Base-by-base conservation (phyloP, 2,113 vertebrate species). In the Balaeniceps rex region DNA sequence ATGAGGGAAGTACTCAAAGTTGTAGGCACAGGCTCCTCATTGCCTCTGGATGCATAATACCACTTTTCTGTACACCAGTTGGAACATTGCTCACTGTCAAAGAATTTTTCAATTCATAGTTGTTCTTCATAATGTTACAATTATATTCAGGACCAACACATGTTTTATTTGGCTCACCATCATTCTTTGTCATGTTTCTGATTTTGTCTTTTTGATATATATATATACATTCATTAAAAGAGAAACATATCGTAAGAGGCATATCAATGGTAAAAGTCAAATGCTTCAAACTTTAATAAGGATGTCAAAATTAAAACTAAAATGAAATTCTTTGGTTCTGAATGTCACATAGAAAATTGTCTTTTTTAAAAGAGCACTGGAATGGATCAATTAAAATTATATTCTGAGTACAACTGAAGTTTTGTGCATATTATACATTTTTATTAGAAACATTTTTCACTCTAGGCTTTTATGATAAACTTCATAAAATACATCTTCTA, bases 81-180 rank as follows among this genome's bases (percentile, higher is more conserved):
- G 68, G 76, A 87, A 26, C 29, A 28, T 60, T 82, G 17, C 80
- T 96, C 79, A 44, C 40, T 52, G 29, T 40, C 72, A 95, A 92
- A 90, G 82, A 94, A 87, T 70, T 86, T 88, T 92, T 83, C 75
- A 55, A 21, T 88, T 94, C 34, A 16, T 91, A 25, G 72, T 95
- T 88, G 49, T 63, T 95, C 69, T 88, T 89, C 58, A 46, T 76
- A 82, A 82, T 52, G 85, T 88, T 94, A 49, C 58, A 86, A 25
- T 88, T 94, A 60, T 61, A 60, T 83, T 81, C 83, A 87, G 68
- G 76, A 61, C 24, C 61, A 90, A 52, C 95, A 93, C 49, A 88
- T 96, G 96, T 85, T 88, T 92, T 78, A 42, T 85, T 97, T 97
- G 94, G 90, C 94, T 94, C n/a, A 11, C 52, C 34, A 57, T 76